Evolutionary conservation across 2,797 vertebrate genomes (phyloP).

Genomic region (Lithobates sylvaticus): DNA sequence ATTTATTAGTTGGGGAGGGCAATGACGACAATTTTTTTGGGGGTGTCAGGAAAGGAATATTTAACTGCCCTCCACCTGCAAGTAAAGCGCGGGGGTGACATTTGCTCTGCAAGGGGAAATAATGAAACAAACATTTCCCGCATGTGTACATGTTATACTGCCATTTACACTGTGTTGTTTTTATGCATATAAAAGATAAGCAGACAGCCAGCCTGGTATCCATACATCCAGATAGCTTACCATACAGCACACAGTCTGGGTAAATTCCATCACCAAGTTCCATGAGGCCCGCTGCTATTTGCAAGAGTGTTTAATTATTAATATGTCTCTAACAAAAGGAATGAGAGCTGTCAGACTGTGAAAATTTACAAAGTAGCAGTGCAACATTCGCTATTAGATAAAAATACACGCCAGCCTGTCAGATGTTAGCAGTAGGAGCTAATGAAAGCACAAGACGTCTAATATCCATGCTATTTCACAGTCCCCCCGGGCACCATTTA

Average conservation of each 20-base stretch:
- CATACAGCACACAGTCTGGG: slow-evolving; percentile 1
- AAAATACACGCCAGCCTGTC: slow-evolving; percentile 32
- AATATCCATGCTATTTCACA: slow-evolving; percentile 20
- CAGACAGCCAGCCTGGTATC: not conserved
- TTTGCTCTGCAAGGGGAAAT: too few relatives aligned
- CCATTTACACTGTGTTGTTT: too few relatives aligned
- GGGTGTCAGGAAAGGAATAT: too few relatives aligned
- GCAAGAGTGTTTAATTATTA: slow-evolving; percentile 47
- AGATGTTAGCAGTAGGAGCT: slow-evolving; percentile 15
- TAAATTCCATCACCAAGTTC: not conserved
- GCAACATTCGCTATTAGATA: slow-evolving; percentile 30
- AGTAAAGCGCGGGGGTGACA: too few relatives aligned
- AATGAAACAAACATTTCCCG: too few relatives aligned
- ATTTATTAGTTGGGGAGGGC: too few relatives aligned
- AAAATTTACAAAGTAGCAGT: slow-evolving; percentile 27
- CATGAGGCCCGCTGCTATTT: slow-evolving; percentile 3
- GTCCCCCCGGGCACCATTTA: slow-evolving; percentile 5
- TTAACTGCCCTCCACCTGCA: too few relatives aligned
- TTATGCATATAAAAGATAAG: too few relatives aligned
- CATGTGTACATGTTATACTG: too few relatives aligned
- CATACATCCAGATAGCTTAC: not conserved
- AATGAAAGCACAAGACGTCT: slow-evolving; percentile 16
- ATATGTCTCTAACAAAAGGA: slow-evolving; percentile 38
- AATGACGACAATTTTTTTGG: too few relatives aligned
- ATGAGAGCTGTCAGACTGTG: slow-evolving; percentile 37